A percentile compares a stretch with the other conserved stretches of the same genome.
These are phyloP conservation scores for Carollia perspicillata DNA, from an alignment of 2,113 vertebrate species.

Conservation along the genomic window DNA sequence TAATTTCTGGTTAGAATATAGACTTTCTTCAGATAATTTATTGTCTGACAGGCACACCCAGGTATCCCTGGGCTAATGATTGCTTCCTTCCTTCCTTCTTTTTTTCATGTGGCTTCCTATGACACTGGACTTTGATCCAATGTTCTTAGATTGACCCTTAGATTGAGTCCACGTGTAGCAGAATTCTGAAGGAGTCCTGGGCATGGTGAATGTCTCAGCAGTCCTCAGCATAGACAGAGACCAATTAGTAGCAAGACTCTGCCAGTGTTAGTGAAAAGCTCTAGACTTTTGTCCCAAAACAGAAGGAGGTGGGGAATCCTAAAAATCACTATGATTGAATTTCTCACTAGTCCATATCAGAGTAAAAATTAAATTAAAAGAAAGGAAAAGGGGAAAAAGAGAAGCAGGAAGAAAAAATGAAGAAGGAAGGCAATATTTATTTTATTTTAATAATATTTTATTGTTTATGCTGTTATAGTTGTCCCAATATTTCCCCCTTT, in stretches of 20 bases:
- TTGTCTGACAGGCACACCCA: not conserved
- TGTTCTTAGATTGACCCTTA: not conserved
- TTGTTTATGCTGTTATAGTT: too few species aligned
- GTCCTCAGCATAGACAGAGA: not conserved
- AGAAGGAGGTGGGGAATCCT: not conserved
- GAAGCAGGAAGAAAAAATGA: not conserved
- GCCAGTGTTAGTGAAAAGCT: not conserved
- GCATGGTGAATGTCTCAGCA: not conserved
- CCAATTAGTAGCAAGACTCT: not conserved
- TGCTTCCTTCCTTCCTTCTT: not conserved
- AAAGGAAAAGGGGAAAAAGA: not conserved
- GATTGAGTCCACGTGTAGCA: not conserved
- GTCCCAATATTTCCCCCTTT: too few species aligned
- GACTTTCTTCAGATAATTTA: not conserved
- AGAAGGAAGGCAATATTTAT: not conserved
- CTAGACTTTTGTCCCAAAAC: not conserved
- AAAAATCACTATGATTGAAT: not conserved
- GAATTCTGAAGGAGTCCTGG: not conserved
- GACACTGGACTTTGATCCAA: not conserved
- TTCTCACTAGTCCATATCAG: not conserved
- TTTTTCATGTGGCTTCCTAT: not conserved
- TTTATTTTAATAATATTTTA: too few species aligned
- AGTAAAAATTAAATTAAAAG: slow-evolving; percentile 15
- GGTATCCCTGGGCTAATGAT: not conserved
- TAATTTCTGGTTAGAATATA: not conserved